A percentile compares a stretch with the other conserved stretches of the same genome.
Conservation (phyloP, 1,140 invertebrate species). For the Linepithema humile region DNA sequence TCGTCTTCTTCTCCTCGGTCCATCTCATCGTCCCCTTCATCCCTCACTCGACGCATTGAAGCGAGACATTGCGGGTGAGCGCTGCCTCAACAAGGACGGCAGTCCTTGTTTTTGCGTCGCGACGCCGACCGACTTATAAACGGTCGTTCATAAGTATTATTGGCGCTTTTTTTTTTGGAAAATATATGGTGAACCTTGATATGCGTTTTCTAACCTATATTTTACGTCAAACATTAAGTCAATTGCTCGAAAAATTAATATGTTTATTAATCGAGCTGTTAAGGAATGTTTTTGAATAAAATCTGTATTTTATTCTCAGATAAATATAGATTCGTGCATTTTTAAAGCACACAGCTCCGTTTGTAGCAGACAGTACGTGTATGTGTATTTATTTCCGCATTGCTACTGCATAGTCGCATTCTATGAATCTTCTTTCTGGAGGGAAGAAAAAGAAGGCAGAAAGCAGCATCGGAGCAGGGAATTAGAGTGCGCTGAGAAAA, state of each 20-base stretch:
- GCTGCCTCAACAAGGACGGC: neutral
- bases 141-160: neutral
- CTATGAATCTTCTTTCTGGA: neutral
- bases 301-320: neutral
- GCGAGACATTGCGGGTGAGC: constrained; percentile 12
- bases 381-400: neutral
- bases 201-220: neutral
- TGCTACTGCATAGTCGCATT: neutral
- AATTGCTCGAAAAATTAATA: no score
- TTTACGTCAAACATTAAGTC: neutral
- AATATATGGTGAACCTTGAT: neutral
- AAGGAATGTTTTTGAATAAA: constrained; percentile 12
- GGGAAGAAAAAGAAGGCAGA: neutral
- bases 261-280: no score
- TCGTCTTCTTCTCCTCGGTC: constrained; percentile 4
- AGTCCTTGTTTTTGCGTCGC: constrained; percentile 39
- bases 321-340: constrained; percentile 5
- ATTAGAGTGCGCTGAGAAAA: constrained; percentile 66
- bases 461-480: constrained; percentile 14
- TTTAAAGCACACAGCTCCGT: neutral
- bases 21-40: constrained; percentile 21
- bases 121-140: constrained; percentile 23
- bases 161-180: neutral
- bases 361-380: neutral
- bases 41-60: constrained; percentile 7